Evolutionary conservation across 2,888 invertebrate species (phyloP).

Genomic region (Oeneis ivallda): DNA sequence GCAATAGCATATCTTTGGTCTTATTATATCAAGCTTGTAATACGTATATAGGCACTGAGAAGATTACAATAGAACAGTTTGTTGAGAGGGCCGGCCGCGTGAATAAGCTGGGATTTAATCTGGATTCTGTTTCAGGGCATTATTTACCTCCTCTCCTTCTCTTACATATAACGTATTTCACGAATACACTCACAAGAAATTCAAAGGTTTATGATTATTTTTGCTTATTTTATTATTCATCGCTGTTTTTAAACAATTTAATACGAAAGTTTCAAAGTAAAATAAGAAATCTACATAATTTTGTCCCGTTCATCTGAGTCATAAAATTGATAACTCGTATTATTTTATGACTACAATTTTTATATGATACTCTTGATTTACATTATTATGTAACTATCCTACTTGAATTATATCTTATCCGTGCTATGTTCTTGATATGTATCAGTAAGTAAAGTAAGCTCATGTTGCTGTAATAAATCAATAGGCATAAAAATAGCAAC

Average conservation of each 20-base stretch:
- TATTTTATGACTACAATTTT: no score
- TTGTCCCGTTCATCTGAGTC: neutral
- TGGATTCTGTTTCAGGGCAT: constrained; percentile 39
- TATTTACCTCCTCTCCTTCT: constrained; percentile 34
- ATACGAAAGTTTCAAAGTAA: neutral
- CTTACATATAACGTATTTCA: constrained; percentile 32
- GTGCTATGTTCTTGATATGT: neutral
- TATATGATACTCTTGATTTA: no score
- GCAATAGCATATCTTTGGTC: neutral
- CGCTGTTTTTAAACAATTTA: constrained; percentile 2
- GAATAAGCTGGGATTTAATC: constrained; percentile 49
- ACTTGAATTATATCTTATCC: no score
- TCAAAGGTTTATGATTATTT: constrained; percentile 34
- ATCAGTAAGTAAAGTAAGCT: neutral
- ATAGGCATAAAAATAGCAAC: neutral
- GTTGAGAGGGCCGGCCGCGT: constrained; percentile 41
- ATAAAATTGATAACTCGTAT: no score
- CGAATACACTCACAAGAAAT: constrained; percentile 23
- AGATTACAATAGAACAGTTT: constrained; percentile 42
- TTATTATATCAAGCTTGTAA: neutral
- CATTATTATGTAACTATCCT: no score
- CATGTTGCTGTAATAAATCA: neutral
- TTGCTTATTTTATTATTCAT: constrained; percentile 27
- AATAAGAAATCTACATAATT: neutral
- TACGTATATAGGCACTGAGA: neutral